Evolutionary conservation across 2,888 invertebrate species (phyloP).

Genomic region (Ganaspis brasiliensis): DNA sequence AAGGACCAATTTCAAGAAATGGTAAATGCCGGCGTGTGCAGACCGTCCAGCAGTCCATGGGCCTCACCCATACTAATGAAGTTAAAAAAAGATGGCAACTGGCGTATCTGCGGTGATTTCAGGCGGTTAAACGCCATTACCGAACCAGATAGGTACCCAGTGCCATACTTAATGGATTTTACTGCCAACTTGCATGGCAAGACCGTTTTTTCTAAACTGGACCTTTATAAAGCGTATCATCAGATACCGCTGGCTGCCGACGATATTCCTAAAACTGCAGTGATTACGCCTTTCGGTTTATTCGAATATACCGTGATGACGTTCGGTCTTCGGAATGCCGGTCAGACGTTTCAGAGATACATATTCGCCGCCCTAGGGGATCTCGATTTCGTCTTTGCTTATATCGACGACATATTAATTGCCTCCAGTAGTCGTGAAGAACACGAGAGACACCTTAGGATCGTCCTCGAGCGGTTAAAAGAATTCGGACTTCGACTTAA

Average conservation of each 20-base stretch:
- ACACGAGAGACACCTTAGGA: neutral
- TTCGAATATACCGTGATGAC: conserved; percentile 6
- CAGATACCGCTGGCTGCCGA: neutral
- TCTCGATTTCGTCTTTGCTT: neutral
- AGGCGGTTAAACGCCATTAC: neutral
- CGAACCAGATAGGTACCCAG: neutral
- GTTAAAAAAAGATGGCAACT: neutral
- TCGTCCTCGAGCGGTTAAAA: neutral
- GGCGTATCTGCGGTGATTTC: neutral
- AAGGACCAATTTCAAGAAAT: conserved; percentile 17
- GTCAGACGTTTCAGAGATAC: neutral
- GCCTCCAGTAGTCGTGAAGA: no score
- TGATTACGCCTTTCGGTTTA: conserved; percentile 12
- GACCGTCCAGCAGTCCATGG: neutral
- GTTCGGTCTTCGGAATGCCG: neutral
- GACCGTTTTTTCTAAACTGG: neutral
- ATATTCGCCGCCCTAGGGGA: neutral
- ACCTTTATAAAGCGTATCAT: neutral
- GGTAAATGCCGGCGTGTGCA: neutral
- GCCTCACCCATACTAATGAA: neutral
- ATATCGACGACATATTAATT: neutral
- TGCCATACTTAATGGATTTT: conserved; percentile 17
- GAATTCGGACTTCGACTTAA: neutral
- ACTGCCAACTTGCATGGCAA: neutral
- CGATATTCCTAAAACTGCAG: conserved; percentile 15